Conservation (phyloP, 2,113 vertebrate genomes). For the Pachyramphus minor region DNA sequence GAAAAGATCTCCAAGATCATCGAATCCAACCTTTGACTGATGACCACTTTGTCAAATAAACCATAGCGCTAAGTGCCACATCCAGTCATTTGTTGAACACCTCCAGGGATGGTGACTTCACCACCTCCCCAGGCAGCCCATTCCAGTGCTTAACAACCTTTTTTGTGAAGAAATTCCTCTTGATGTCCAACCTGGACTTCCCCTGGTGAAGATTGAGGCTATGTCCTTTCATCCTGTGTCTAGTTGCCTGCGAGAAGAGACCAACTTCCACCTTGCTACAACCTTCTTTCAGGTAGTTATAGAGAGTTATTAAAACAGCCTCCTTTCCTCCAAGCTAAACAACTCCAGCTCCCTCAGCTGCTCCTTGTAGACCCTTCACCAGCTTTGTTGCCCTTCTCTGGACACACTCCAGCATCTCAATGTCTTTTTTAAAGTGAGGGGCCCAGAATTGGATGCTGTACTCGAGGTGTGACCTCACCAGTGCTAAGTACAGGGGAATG, state of each 20-base stretch:
- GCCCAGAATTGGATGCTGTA: not conserved
- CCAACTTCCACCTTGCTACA: not conserved
- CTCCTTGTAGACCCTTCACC: not conserved
- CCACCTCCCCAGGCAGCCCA: not conserved
- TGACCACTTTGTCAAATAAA: not conserved
- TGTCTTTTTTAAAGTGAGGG: not conserved
- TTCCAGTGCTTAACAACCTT: not conserved
- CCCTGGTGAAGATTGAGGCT: not conserved
- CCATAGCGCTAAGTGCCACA: not conserved
- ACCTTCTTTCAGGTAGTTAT: not conserved
- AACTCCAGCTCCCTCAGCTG: not conserved
- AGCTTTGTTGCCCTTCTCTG: not conserved
- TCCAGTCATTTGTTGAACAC: not conserved
- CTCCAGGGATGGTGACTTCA: not conserved
- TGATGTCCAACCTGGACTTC: not conserved
- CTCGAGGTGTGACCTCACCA: rapidly evolving
- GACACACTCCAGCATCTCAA: rapidly evolving
- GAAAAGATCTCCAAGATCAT: not conserved
- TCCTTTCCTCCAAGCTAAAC: not conserved
- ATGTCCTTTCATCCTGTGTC: not conserved
- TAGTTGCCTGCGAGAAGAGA: not conserved
- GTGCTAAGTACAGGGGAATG: rapidly evolving
- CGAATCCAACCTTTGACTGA: not conserved
- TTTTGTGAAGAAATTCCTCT: not conserved
- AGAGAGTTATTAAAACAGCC: not conserved